Percentiles rank a stretch among this genome's conserved stretches.
phyloP scores from a whole-genome alignment of 2,113 vertebrate species.

The Scopus umbretta region DNA sequence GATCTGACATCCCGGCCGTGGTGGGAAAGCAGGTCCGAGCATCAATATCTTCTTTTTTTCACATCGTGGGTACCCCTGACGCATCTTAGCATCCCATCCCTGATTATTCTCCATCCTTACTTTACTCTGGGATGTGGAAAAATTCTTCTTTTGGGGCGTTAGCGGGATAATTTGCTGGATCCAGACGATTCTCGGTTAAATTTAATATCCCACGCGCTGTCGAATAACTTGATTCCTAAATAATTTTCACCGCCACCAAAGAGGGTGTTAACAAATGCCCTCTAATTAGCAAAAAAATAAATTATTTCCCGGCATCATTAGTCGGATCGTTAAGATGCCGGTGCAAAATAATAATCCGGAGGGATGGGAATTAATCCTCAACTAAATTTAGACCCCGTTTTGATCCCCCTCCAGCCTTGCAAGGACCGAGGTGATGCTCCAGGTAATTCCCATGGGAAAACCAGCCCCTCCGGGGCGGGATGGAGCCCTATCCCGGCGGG shows the following conservation, averaged over 20 bases:
- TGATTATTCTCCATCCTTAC: not conserved
- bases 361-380: not conserved
- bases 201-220: not conserved
- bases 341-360: not conserved
- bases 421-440: not conserved
- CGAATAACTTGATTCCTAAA: not conserved
- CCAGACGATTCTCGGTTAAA: not conserved
- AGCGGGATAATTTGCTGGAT: not conserved
- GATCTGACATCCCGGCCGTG: fast-evolving
- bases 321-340: not conserved
- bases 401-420: not conserved
- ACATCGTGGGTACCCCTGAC: fast-evolving
- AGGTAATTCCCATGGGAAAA: not conserved
- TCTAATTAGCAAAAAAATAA: not conserved
- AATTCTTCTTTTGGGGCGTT: not conserved
- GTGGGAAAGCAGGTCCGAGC: fast-evolving
- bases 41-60: not conserved
- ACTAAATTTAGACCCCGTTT: not conserved
- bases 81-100: not conserved
- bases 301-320: not conserved
- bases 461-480: fast-evolving
- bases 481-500: fast-evolving
- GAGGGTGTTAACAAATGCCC: not conserved
- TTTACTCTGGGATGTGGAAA: not conserved
- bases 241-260: not conserved